These are phyloP conservation scores for Hoplias malabaricus DNA, from an alignment of 2,113 vertebrate species.

Conservation along the genomic window DNA sequence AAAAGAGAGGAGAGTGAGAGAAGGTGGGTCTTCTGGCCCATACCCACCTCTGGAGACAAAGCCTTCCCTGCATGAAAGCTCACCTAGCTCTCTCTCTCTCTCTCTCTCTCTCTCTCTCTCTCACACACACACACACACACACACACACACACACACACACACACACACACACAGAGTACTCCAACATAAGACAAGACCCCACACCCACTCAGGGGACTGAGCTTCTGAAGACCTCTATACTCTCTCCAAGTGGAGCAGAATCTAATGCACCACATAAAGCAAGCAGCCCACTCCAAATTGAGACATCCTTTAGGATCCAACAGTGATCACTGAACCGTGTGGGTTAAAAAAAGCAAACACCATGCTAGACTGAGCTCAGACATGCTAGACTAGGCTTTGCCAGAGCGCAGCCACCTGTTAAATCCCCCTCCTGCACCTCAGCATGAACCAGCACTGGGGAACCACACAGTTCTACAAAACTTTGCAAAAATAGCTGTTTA, in stretches of 20 bases:
- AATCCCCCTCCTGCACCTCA: slow-evolving; percentile 7
- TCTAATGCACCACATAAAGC: not conserved
- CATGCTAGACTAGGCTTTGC: slow-evolving; percentile 23
- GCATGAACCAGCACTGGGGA: not conserved
- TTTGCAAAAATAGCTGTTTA: not conserved
- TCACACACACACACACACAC: slow-evolving; percentile 18
- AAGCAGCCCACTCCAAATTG: slow-evolving; percentile 18
- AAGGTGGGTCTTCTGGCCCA: slow-evolving; percentile 28
- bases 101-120: not conserved
- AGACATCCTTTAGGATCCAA: slow-evolving; percentile 20
- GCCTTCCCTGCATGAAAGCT: slow-evolving; percentile 28
- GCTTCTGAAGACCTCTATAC: slow-evolving; percentile 15
- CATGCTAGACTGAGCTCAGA: slow-evolving; percentile 27
- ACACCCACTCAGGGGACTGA: slow-evolving; percentile 31
- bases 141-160: slow-evolving; percentile 16
- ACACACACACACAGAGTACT: slow-evolving; percentile 5
- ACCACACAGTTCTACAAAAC: not conserved
- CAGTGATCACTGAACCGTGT: not conserved
- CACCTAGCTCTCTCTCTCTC: not conserved
- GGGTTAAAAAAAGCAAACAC: slow-evolving; percentile 17
- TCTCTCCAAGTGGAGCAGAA: slow-evolving; percentile 7
- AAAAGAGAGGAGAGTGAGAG: not conserved
- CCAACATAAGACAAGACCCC: slow-evolving; percentile 23
- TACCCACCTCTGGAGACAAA: slow-evolving; percentile 48
- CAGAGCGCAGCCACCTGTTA: slow-evolving; percentile 46